A percentile compares a stretch with the other conserved stretches of the same genome.
These are phyloP conservation scores for Cyanoramphus novaezelandiae DNA, from an alignment of 2,113 vertebrate genomes.

Conservation along the genomic window DNA sequence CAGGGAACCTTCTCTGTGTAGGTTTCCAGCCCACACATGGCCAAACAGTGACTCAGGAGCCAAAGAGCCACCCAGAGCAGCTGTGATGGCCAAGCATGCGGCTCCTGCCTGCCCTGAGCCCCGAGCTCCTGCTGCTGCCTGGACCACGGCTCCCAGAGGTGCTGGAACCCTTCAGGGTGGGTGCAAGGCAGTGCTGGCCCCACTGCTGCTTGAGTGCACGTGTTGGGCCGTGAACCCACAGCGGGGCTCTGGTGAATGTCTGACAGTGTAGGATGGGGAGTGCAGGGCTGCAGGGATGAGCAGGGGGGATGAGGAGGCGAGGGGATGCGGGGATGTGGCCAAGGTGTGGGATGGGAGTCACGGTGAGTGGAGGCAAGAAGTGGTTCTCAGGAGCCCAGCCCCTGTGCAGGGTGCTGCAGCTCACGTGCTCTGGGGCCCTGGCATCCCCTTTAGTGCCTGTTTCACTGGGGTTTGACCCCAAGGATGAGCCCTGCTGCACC, in stretches of 20 bases:
- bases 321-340: rapidly evolving
- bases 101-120: background rate
- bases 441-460: background rate
- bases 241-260: rapidly evolving
- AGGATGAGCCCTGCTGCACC: too few species aligned
- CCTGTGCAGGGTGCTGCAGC: background rate
- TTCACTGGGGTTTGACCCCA: background rate
- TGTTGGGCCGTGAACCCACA: background rate
- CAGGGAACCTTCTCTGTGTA: background rate
- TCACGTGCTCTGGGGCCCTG: background rate
- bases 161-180: background rate
- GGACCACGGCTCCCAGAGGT: rapidly evolving
- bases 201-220: background rate
- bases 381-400: background rate
- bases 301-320: background rate
- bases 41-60: background rate
- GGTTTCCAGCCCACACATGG: background rate
- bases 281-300: background rate
- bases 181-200: background rate
- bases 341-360: background rate
- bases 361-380: rapidly evolving
- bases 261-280: rapidly evolving
- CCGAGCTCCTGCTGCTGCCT: background rate
- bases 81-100: background rate
- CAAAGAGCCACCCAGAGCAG: rapidly evolving